Conservation (phyloP, 30 jellyfish, hydroid and myxozoan species). For the Hydractinia symbiolongicarpus region DNA sequence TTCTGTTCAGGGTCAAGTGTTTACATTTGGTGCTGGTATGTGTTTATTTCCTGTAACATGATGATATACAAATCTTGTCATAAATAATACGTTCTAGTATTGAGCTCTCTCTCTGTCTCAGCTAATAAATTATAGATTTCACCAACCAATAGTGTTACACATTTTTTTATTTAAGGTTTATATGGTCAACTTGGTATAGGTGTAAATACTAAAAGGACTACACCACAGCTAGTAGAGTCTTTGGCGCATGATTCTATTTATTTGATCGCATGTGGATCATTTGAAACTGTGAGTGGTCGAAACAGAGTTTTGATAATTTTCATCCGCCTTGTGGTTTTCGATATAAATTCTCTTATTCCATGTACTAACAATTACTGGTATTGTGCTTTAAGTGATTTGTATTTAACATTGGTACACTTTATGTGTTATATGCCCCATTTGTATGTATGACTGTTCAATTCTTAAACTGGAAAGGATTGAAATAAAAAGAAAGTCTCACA, state of each 20-base stretch:
- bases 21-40: slow-evolving; percentile 90
- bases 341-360: too few relatives aligned
- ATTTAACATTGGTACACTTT: too few relatives aligned
- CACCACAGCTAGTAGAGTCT: slow-evolving; percentile 62
- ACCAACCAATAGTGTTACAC: neutral
- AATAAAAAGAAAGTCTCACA: too few relatives aligned
- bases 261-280: slow-evolving; percentile 75
- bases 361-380: too few relatives aligned
- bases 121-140: too few relatives aligned
- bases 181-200: slow-evolving; percentile 96
- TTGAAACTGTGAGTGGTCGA: slow-evolving; percentile 69
- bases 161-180: slow-evolving; percentile 44
- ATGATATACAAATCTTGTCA: neutral
- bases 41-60: neutral
- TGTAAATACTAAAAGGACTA: slow-evolving; percentile 48
- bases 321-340: too few relatives aligned
- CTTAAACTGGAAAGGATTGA: too few relatives aligned
- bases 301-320: neutral
- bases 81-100: neutral
- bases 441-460: too few relatives aligned
- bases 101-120: too few relatives aligned
- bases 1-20: slow-evolving; percentile 56
- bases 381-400: too few relatives aligned
- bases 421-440: too few relatives aligned
- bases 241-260: slow-evolving; percentile 57